Evolutionary conservation across 2,797 vertebrate genomes (phyloP).

Genomic region (Luscinia luscinia): DNA sequence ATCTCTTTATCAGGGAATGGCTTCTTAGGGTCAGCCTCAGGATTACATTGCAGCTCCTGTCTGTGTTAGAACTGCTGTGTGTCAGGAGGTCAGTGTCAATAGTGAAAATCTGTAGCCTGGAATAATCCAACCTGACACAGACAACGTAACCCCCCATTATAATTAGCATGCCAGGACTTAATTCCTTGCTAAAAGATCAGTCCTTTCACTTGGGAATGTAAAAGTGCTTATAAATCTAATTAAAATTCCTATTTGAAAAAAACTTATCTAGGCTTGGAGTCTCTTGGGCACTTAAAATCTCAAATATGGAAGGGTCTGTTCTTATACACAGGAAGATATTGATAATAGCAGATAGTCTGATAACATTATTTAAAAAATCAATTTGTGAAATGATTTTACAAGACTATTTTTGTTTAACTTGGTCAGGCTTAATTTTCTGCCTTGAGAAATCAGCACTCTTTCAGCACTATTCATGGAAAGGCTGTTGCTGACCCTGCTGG

Average conservation of each 20-base stretch:
- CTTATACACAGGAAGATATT: neutral
- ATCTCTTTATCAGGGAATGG: neutral
- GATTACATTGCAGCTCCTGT: neutral
- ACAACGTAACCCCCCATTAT: neutral
- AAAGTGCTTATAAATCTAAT: slow-evolving; percentile 29
- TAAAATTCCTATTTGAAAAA: slow-evolving; percentile 1
- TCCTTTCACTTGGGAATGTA: neutral
- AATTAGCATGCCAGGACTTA: neutral
- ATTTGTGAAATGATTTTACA: neutral
- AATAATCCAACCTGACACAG: neutral
- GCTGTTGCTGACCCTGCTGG: neutral
- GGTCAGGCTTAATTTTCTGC: neutral
- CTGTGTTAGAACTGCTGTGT: neutral
- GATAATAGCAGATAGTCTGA: neutral
- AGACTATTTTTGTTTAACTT: slow-evolving; percentile 1
- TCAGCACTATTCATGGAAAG: neutral
- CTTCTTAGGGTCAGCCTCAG: neutral
- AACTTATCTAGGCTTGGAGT: neutral
- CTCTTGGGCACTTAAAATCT: neutral
- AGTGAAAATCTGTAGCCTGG: neutral
- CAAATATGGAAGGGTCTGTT: neutral
- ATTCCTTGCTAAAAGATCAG: neutral
- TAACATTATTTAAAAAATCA: neutral
- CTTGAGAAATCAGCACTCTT: neutral
- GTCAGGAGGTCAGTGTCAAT: neutral